Evolutionary conservation across 1,140 invertebrate species (phyloP).

Genomic region (Helicoverpa armigera): DNA sequence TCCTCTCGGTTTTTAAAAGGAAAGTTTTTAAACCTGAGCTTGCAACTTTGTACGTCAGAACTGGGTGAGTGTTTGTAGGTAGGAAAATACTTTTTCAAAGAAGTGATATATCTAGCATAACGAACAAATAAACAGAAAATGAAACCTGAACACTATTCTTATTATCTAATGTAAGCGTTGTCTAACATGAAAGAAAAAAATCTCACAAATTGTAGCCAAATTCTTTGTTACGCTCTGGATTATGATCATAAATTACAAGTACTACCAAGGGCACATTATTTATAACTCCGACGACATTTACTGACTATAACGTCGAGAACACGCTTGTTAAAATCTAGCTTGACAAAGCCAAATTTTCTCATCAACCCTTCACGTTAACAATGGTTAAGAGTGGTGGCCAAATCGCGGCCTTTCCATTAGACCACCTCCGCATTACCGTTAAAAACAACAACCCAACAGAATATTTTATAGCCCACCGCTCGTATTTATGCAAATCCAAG

Average conservation of each 20-base stretch:
- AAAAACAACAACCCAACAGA: constrained; percentile 27
- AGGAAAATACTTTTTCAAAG: not conserved
- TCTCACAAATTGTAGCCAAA: no score
- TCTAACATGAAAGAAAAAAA: no score
- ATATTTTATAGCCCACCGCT: constrained; percentile 37
- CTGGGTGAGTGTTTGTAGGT: not conserved
- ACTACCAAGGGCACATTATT: no score
- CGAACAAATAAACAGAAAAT: no score
- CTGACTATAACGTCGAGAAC: not conserved
- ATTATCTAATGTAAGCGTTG: no score
- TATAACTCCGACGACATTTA: no score
- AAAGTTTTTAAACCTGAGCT: constrained; percentile 14
- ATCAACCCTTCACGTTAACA: constrained; percentile 8
- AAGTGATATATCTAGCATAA: not conserved
- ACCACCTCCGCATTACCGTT: constrained; percentile 30
- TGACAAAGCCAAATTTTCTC: not conserved
- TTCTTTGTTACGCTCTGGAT: no score
- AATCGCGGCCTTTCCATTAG: constrained; percentile 25
- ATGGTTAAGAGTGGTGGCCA: constrained; percentile 5
- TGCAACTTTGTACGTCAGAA: not conserved
- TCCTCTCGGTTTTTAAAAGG: constrained; percentile 1
- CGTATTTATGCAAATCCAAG: constrained; percentile 46
- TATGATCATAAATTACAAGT: no score
- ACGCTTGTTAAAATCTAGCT: not conserved
- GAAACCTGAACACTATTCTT: no score